These are phyloP conservation scores for Nixonia krombeini DNA, from an alignment of 1,140 invertebrate genomes.

Conservation along the genomic window DNA sequence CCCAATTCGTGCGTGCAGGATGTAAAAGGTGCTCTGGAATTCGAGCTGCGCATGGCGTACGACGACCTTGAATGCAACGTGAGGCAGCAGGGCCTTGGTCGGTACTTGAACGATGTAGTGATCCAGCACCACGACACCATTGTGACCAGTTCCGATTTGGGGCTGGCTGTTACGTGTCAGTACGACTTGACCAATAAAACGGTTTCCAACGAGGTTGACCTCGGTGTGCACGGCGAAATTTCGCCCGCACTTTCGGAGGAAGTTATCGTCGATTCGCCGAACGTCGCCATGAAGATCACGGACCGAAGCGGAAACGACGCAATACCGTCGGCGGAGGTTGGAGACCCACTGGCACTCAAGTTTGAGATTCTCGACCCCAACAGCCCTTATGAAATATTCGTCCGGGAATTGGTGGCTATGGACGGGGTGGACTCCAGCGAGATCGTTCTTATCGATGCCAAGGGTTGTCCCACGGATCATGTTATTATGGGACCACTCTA, in stretches of 20 bases:
- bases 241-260: slow-evolving; percentile 84
- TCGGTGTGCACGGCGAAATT: slow-evolving; percentile 89
- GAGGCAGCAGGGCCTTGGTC: slow-evolving; percentile 85
- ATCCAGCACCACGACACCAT: slow-evolving; percentile 97
- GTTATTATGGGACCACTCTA: slow-evolving; percentile 93
- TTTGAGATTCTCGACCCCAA: slow-evolving; percentile 93
- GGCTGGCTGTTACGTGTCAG: slow-evolving; percentile 91
- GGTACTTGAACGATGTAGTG: slow-evolving; percentile 90
- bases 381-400: slow-evolving; percentile 95
- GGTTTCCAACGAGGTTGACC: slow-evolving; percentile 91
- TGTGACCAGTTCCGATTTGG: slow-evolving; percentile 93
- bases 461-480: slow-evolving; percentile 92
- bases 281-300: slow-evolving; percentile 95
- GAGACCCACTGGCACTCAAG: slow-evolving; percentile 89
- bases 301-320: slow-evolving; percentile 85
- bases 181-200: slow-evolving; percentile 95
- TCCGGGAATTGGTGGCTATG: slow-evolving; percentile 93
- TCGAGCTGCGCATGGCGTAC: slow-evolving; percentile 91
- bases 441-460: slow-evolving; percentile 92
- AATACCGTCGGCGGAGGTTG: slow-evolving; percentile 87
- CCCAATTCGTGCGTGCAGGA: slow-evolving; percentile 93
- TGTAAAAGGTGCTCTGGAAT: slow-evolving; percentile 86
- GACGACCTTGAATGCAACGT: slow-evolving; percentile 93
- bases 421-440: slow-evolving; percentile 93
- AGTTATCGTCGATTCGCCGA: slow-evolving; percentile 91